Evolutionary conservation across 2,888 invertebrate species (phyloP).

Genomic region (Drosophila niveifrons): DNA sequence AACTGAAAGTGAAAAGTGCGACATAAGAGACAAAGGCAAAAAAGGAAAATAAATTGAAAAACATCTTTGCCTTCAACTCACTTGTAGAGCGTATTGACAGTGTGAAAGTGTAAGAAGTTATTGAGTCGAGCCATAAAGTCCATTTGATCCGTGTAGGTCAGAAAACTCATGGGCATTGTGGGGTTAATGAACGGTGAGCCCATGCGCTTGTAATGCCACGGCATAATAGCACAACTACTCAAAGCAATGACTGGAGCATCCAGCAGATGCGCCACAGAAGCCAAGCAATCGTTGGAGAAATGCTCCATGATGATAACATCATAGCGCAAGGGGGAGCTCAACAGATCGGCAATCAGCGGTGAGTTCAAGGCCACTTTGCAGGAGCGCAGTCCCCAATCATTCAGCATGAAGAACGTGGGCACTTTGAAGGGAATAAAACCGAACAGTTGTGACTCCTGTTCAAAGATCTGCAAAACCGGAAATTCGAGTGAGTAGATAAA

Average conservation of each 20-base stretch:
- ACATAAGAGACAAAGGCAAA: background rate
- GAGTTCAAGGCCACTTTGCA: conserved; percentile 77
- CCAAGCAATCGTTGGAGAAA: conserved; percentile 90
- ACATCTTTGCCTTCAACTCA: conserved; percentile 32
- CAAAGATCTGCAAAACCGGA: conserved; percentile 40
- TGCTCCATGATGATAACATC: conserved; percentile 89
- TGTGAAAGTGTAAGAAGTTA: conserved; percentile 84
- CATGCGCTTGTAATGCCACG: conserved; percentile 87
- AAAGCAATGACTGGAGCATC: conserved; percentile 87
- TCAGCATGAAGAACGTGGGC: conserved; percentile 77
- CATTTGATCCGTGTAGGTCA: conserved; percentile 85
- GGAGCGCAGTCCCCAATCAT: conserved; percentile 74
- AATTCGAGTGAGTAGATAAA: background rate
- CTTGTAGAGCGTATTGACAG: conserved; percentile 70
- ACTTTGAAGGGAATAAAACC: conserved; percentile 67
- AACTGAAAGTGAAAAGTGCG: conserved; percentile 44
- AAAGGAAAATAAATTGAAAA: too few species aligned
- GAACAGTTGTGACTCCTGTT: conserved; percentile 39
- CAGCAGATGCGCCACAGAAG: conserved; percentile 88
- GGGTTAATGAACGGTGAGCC: conserved; percentile 87
- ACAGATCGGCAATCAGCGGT: conserved; percentile 63
- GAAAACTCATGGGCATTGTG: conserved; percentile 86
- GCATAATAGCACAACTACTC: conserved; percentile 87
- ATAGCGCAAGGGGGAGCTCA: conserved; percentile 84
- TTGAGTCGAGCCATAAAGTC: conserved; percentile 83